Percentiles rank a stretch among this genome's conserved stretches.
Evolutionary conservation across 2,888 invertebrate genomes (phyloP).

Genomic region (Sinohyriopsis cumingii): DNA sequence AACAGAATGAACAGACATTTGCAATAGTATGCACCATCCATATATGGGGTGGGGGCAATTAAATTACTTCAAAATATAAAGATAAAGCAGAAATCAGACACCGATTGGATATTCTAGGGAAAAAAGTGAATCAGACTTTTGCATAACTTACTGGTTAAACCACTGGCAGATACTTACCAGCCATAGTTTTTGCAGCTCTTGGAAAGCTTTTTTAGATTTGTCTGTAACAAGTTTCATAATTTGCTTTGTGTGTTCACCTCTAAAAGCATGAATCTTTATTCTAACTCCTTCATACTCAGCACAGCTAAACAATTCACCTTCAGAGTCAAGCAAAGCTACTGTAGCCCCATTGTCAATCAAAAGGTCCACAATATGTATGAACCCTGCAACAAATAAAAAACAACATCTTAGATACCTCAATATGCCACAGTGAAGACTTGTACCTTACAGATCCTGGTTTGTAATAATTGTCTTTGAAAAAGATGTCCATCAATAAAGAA

Average conservation of each 20-base stretch:
- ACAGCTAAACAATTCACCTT: conserved; percentile 56
- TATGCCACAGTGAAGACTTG: too few relatives aligned
- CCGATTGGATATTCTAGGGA: too few relatives aligned
- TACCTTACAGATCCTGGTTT: too few relatives aligned
- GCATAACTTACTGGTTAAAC: background rate
- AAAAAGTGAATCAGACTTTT: background rate
- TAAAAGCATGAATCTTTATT: conserved; percentile 53
- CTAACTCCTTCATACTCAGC: conserved; percentile 63
- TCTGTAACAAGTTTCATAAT: conserved; percentile 52
- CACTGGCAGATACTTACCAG: conserved; percentile 47
- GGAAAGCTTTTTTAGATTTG: conserved; percentile 47
- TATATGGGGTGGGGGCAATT: too few relatives aligned
- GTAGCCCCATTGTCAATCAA: conserved; percentile 60
- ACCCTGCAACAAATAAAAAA: conserved; percentile 44
- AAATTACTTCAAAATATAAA: too few relatives aligned
- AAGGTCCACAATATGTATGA: conserved; percentile 52
- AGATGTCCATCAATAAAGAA: background rate
- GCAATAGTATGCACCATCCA: too few relatives aligned
- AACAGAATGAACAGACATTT: too few relatives aligned
- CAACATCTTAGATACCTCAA: background rate
- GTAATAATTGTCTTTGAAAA: background rate
- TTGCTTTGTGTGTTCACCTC: conserved; percentile 52
- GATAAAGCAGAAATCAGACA: too few relatives aligned
- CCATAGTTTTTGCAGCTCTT: conserved; percentile 49
- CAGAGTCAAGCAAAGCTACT: conserved; percentile 53